Evolutionary conservation across 2,797 vertebrate genomes (phyloP).

Genomic region (Petrocephalus schoutedeni): DNA sequence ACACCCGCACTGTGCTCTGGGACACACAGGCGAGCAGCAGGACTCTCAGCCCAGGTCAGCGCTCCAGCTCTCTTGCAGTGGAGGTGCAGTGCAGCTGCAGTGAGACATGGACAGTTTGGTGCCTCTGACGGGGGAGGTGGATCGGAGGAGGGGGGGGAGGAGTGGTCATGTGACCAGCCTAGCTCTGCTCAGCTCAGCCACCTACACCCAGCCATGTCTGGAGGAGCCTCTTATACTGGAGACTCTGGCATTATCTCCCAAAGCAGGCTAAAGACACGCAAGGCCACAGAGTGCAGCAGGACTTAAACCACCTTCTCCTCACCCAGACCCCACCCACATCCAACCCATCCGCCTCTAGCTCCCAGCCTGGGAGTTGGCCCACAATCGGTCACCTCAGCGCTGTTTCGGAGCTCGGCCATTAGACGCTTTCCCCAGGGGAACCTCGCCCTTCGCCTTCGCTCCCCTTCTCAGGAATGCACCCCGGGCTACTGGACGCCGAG

Average conservation of each 20-base stretch:
- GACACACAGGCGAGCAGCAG: background rate
- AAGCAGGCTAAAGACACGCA: slow-evolving; percentile 31
- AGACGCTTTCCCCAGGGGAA: slow-evolving; percentile 23
- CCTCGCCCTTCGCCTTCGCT: slow-evolving; percentile 53
- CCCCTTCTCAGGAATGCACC: slow-evolving; percentile 60
- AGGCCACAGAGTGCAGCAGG: slow-evolving; percentile 30
- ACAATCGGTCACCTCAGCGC: slow-evolving; percentile 22
- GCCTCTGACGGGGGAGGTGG: background rate
- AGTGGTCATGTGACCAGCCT: slow-evolving; percentile 12
- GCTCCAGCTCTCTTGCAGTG: slow-evolving; percentile 35
- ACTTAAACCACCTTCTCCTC: slow-evolving; percentile 54
- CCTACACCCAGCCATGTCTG: background rate
- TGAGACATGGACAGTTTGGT: background rate
- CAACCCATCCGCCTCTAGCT: slow-evolving; percentile 43
- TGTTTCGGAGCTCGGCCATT: background rate
- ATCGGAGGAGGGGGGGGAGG: slow-evolving; percentile 17
- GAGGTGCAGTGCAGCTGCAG: slow-evolving; percentile 28
- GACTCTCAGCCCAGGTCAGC: slow-evolving; percentile 10
- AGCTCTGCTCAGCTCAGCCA: background rate
- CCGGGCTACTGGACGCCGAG: slow-evolving; percentile 55
- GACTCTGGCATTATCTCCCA: slow-evolving; percentile 19
- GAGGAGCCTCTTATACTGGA: background rate
- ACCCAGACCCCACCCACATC: slow-evolving; percentile 25
- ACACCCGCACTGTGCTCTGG: background rate
- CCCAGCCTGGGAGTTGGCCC: slow-evolving; percentile 52